These are phyloP conservation scores for Helostoma temminkii DNA, from an alignment of 2,797 vertebrate species.

Conservation along the genomic window DNA sequence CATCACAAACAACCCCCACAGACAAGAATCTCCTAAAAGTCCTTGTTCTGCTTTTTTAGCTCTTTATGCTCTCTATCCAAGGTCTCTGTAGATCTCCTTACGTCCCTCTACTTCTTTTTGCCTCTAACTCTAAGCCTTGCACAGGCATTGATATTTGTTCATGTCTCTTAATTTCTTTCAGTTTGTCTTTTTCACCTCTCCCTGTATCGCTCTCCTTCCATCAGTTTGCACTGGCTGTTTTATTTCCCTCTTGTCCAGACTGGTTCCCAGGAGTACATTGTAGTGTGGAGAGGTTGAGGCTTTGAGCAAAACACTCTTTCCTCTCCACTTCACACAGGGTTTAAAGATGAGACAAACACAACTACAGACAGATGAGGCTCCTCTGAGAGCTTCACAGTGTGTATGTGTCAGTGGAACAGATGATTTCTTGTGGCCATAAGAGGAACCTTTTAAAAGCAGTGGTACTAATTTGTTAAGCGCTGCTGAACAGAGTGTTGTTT, in stretches of 20 bases:
- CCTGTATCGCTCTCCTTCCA: slow-evolving; percentile 26
- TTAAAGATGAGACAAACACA: slow-evolving; percentile 72
- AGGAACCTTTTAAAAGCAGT: slow-evolving; percentile 59
- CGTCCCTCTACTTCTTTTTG: background rate
- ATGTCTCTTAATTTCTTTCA: slow-evolving; percentile 44
- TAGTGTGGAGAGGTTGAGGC: slow-evolving; percentile 53
- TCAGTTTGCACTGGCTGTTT: slow-evolving; percentile 42
- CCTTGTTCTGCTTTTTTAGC: slow-evolving; percentile 10
- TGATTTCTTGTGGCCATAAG: slow-evolving; percentile 59
- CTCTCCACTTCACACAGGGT: slow-evolving; percentile 78
- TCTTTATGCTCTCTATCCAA: slow-evolving; percentile 19
- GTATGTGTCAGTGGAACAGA: slow-evolving; percentile 52
- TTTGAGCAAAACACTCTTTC: slow-evolving; percentile 70
- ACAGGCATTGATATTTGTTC: slow-evolving; percentile 32
- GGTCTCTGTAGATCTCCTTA: slow-evolving; percentile 11
- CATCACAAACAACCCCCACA: slow-evolving; percentile 24
- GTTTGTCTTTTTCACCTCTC: slow-evolving; percentile 31
- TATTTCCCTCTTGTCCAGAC: slow-evolving; percentile 43
- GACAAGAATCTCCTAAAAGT: slow-evolving; percentile 14
- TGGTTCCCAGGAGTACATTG: slow-evolving; percentile 58
- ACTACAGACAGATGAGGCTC: slow-evolving; percentile 62
- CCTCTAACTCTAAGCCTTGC: slow-evolving; percentile 31
- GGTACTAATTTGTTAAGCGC: slow-evolving; percentile 39
- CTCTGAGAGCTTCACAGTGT: slow-evolving; percentile 51
- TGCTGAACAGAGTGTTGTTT: slow-evolving; percentile 42